Evolutionary conservation across 1,140 invertebrate species (phyloP), one percentile per base, ranked within the genome.

Genomic region (Cyphomyrmex costatus): DNA sequence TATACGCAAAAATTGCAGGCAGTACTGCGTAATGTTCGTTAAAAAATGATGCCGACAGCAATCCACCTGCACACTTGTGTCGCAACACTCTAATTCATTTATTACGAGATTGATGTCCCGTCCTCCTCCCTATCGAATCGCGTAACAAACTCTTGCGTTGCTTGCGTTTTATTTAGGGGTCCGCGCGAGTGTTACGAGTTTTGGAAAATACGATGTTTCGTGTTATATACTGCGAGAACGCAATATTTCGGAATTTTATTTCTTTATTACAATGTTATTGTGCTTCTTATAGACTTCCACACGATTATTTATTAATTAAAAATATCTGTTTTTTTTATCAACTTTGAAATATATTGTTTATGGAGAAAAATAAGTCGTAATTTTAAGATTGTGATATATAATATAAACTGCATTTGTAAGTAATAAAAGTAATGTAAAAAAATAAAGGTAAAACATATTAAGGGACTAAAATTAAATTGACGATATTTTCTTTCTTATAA

Each of bases 51-150:
- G 10, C 36, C 42, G 30, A 78, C 8, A 21, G n/a, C 5, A 19
- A 7, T 60, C 19, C 36, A 71, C 78, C 65, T 27, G 65, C 19
- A 56, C 51, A 21, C 21, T 66, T 16, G 42, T 24, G 14, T 33
- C 79, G 36, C 27, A n/a, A 19, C 19, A 14, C 27, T 73, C 16
- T 74, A 60, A 83, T 83, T 73, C 53, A 46, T 74, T 83, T 83
- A 60, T 83, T 61, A 74, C 68, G n/a, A 36, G 16, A 16, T 73
- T 60, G 79, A n/a, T 36, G 21, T 46, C 3, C 19, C 19, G 5
- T 5, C 33, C 56, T 16, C 3, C 21, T 0, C 36, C 5, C 16
- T 36, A 10, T 2, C 24, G 65, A 51, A 71, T 46, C 10, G 12
- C 27, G 19, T 49, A 49, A 83, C 79, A 36, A 79, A 79, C 19